Base-by-base conservation (phyloP, 1,140 invertebrate species). In the Drosophila paulistorum region DNA sequence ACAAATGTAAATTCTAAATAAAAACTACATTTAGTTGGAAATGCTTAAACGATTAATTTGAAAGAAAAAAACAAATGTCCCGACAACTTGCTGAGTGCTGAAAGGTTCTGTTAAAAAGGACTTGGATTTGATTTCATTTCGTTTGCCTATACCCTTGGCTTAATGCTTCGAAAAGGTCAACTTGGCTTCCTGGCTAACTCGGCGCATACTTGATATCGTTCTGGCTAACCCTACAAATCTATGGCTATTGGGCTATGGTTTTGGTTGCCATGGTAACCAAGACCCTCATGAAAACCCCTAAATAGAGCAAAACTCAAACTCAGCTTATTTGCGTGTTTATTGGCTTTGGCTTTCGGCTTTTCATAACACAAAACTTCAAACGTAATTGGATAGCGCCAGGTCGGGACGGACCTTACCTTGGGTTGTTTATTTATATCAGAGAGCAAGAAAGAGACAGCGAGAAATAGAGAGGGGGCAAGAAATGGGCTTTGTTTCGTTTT, bases 321-420 rank as follows among this genome's bases (percentile, higher is more conserved):
- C 51, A 71, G 79, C 76, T 87, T 87, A 86, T 87, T 86, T 83
- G 83, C 83, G 82, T 86, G 83, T 87, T 86, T 87, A 86, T 86
- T 87, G 83, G 74, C 77, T 69, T 77, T 77, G 41, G 65, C 64
- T 64, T 74, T 65, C 45, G 20, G 59, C 74, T 73, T 69, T 76
- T 48, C 13, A 65, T 81, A 81, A 78, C 69, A 81, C 30, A 79
- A 68, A 72, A 77, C 81, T 86, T 86, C 72, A 87, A 86, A 83
- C 65, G 83, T 87, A 86, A 86, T 83, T 86, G 77, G 83, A 86
- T 83, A 87, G 78, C 69, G 78, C 69, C 51, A 69, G 55, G 41
- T 17, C 68, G 45, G 45, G 45, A 20, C 54, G 51, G 51, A 58
- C 60, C 71, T 20, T 20, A 58, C 13, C 71, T 45, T 59, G n/a